Evolutionary conservation across 2,113 vertebrate genomes (phyloP), one percentile per base, ranked within the genome.

Genomic region (Poicephalus gulielmi): DNA sequence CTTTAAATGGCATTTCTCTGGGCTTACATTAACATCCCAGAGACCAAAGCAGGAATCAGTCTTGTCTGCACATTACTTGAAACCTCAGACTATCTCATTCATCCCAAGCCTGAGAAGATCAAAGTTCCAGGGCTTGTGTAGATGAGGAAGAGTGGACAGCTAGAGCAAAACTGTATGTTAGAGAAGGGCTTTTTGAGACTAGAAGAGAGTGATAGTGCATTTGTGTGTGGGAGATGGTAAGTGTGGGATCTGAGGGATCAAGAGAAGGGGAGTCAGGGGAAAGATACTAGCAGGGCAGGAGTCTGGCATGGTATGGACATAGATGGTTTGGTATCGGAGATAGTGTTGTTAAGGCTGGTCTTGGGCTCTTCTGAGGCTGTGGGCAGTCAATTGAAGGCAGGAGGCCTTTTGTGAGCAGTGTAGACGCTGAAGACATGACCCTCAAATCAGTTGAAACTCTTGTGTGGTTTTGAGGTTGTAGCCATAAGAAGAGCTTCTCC

Each of bases 271-370:
- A 23, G n/a, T 67, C n/a, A 19, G 52, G 31, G 33, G 52, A 9
- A 39, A 60, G 39, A 49, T 0, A 2, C 9, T 18, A 25, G 23
- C 17, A 70, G 73, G 30, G 33, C 25, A 27, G 60, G 60, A 46
- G 12, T 33, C 59, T 44, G 67, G 11, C 23, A 55, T 17, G 7
- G 12, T 3, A 24, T 41, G 2, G 7, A 0, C 0, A 0, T 1
- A 41, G 19, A 2, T 67, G 31, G 4, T 9, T 44, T 59, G 60
- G 7, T 47, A 31, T 6, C 31, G 0, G 68, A 9, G 37, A 4
- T 3, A 3, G 44, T 74, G 41, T 18, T 77, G 30, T 2, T 41
- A 16, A 6, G 19, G 74, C 13, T 78, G 43, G 31, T 31, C 16
- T 84, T 17, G 68, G 23, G 20, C 30, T 73, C 27, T 28, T 43